phyloP scores from a whole-genome alignment of 2,113 vertebrate species.

The Trinectes maculatus region DNA sequence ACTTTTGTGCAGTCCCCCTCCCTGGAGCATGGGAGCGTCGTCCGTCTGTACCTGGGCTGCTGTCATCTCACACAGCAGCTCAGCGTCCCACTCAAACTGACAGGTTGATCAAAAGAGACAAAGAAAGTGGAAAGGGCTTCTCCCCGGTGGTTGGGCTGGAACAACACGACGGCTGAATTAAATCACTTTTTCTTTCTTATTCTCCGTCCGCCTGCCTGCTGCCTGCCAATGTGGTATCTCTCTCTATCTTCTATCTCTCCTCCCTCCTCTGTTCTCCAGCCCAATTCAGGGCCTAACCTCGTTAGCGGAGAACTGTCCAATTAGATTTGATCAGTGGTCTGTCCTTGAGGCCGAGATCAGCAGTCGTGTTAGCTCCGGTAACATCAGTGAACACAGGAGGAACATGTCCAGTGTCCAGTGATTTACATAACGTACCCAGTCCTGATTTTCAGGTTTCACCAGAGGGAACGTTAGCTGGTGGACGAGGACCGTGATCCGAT shows the following conservation, averaged over 20 bases:
- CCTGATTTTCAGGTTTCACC: too few species aligned
- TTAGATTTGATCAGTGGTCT: slow-evolving; percentile 72
- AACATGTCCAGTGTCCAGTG: slow-evolving; percentile 45
- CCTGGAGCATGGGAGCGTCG: slow-evolving; percentile 31
- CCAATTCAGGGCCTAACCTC: slow-evolving; percentile 68
- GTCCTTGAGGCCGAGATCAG: slow-evolving; percentile 71
- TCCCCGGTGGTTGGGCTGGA: slow-evolving; percentile 68
- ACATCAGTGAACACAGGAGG: slow-evolving; percentile 47
- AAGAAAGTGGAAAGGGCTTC: slow-evolving; percentile 79
- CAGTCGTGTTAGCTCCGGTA: slow-evolving; percentile 56
- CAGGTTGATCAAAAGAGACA: slow-evolving; percentile 77
- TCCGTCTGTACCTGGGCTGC: slow-evolving; percentile 50
- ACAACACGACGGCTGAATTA: slow-evolving; percentile 76
- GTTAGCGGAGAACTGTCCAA: slow-evolving; percentile 74
- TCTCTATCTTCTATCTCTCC: slow-evolving; percentile 19
- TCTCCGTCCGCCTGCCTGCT: slow-evolving; percentile 50
- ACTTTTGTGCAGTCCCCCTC: slow-evolving; percentile 50
- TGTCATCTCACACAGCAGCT: slow-evolving; percentile 58
- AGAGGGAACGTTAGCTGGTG: background rate
- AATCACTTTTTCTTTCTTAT: slow-evolving; percentile 70
- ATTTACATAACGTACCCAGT: too few species aligned
- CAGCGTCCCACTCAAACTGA: slow-evolving; percentile 64
- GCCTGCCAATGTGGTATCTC: slow-evolving; percentile 56
- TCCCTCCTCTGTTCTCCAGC: slow-evolving; percentile 36
- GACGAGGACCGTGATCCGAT: slow-evolving; percentile 20